Percentiles rank a stretch among this genome's conserved stretches.
Conservation (phyloP, 2,113 vertebrate species). For the Potamarius usumacintae region DNA sequence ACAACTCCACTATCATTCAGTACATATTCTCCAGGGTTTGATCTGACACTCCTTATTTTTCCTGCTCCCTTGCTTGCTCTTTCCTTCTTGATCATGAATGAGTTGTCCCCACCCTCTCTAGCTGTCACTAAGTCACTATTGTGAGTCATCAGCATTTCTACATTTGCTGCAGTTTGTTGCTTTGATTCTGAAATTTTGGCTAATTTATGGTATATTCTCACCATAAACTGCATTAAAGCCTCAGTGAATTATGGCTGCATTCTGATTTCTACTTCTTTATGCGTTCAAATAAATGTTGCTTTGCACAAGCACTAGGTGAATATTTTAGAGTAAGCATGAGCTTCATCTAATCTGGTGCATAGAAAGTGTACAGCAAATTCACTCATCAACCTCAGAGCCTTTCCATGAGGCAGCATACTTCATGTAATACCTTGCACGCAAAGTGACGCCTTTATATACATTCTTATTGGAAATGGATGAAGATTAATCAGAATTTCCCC, state of each 20-base stretch:
- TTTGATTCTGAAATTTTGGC: not conserved
- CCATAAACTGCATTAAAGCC: not conserved
- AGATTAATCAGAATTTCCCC: conserved; percentile 14
- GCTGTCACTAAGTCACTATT: not conserved
- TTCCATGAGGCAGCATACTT: not conserved
- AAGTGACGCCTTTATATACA: not conserved
- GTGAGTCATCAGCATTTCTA: not conserved
- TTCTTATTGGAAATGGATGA: not conserved
- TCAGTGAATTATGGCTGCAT: not conserved
- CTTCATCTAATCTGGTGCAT: not conserved
- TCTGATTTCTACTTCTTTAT: not conserved
- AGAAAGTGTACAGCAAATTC: not conserved
- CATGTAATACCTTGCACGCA: not conserved
- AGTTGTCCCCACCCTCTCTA: not conserved
- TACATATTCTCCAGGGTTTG: conserved; percentile 2
- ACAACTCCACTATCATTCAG: not conserved
- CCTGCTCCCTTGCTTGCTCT: not conserved
- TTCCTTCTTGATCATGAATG: not conserved
- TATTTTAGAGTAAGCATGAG: conserved; percentile 21
- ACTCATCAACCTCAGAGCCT: not conserved
- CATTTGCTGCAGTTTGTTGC: not conserved
- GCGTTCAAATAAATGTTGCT: not conserved
- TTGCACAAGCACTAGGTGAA: not conserved
- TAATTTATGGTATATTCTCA: not conserved
- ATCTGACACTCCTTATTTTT: not conserved